Percentiles rank a stretch among this genome's conserved stretches.
Conservation (phyloP, 2,888 invertebrate species). For the Chrysodeixis includens region DNA sequence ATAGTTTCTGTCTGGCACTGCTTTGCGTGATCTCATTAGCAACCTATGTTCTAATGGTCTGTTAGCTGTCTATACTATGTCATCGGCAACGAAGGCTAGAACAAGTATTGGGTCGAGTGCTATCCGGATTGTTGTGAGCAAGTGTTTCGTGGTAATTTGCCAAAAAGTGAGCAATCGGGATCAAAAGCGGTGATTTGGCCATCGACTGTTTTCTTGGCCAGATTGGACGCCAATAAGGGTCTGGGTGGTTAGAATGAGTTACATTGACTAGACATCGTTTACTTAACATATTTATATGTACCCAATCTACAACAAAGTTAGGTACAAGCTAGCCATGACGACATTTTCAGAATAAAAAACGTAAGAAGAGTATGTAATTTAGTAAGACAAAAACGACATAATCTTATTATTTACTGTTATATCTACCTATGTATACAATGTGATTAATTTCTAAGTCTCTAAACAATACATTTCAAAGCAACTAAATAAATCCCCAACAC, state of each 20-base stretch:
- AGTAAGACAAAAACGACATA: too few species aligned
- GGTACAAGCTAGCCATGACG: too few species aligned
- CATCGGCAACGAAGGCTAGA: slow-evolving; percentile 12
- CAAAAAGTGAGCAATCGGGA: slow-evolving; percentile 28
- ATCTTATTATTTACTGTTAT: too few species aligned
- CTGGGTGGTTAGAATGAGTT: slow-evolving; percentile 19
- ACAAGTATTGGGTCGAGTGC: slow-evolving; percentile 36
- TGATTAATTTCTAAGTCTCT: background rate
- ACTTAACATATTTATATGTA: too few species aligned
- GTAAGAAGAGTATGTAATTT: too few species aligned
- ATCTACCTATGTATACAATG: too few species aligned
- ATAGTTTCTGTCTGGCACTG: slow-evolving; percentile 19
- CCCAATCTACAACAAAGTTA: too few species aligned
- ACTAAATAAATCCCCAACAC: background rate
- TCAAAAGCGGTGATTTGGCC: slow-evolving; percentile 7
- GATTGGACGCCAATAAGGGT: slow-evolving; percentile 20
- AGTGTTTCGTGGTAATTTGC: slow-evolving; percentile 47
- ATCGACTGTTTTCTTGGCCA: slow-evolving; percentile 27
- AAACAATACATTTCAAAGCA: background rate
- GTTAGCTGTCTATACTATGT: slow-evolving; percentile 41
- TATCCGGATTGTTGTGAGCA: slow-evolving; percentile 39
- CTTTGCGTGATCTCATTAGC: slow-evolving; percentile 34
- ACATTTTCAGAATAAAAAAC: too few species aligned
- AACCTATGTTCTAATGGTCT: slow-evolving; percentile 33
- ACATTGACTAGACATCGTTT: too few species aligned